A percentile compares a stretch with the other conserved stretches of the same genome.
Conservation (phyloP, 2,797 vertebrate genomes). For the Xenentodon cancila region DNA sequence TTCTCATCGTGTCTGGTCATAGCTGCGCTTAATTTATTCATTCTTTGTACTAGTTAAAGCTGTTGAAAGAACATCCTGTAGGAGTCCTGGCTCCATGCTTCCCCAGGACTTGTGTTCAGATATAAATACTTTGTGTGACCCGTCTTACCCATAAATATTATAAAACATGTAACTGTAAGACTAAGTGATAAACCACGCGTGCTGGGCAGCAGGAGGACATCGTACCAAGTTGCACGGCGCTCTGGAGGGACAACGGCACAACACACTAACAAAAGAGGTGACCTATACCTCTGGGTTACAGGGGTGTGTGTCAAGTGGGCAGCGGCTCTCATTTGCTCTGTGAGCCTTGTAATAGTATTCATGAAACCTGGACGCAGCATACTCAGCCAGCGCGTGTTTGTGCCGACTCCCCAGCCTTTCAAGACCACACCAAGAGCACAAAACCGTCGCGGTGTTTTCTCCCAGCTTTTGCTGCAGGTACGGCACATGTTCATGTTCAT, state of each 20-base stretch:
- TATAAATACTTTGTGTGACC: too few species aligned
- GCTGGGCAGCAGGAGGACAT: too few species aligned
- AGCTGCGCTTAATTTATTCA: too few species aligned
- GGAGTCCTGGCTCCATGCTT: too few species aligned
- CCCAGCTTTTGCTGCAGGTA: background rate
- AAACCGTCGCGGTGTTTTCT: too few species aligned
- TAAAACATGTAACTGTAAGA: too few species aligned
- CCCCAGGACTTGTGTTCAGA: too few species aligned
- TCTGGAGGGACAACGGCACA: conserved; percentile 4
- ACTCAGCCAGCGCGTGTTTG: conserved; percentile 23
- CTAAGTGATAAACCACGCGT: background rate
- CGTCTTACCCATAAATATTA: too few species aligned
- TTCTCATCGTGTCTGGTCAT: too few species aligned
- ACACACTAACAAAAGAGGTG: conserved; percentile 54
- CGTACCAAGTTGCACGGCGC: too few species aligned
- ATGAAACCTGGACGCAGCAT: conserved; percentile 58
- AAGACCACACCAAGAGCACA: background rate
- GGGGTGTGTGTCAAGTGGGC: conserved; percentile 48
- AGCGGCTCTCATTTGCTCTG: conserved; percentile 63
- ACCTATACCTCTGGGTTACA: conserved; percentile 70
- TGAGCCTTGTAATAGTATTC: conserved; percentile 76
- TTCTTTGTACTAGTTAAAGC: too few species aligned
- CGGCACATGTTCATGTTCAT: background rate
- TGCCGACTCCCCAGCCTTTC: conserved; percentile 7
- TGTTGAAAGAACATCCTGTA: too few species aligned